A percentile compares a stretch with the other conserved stretches of the same genome.
phyloP scores from a whole-genome alignment of 2,797 vertebrate genomes.

The Esox masquinongy region DNA sequence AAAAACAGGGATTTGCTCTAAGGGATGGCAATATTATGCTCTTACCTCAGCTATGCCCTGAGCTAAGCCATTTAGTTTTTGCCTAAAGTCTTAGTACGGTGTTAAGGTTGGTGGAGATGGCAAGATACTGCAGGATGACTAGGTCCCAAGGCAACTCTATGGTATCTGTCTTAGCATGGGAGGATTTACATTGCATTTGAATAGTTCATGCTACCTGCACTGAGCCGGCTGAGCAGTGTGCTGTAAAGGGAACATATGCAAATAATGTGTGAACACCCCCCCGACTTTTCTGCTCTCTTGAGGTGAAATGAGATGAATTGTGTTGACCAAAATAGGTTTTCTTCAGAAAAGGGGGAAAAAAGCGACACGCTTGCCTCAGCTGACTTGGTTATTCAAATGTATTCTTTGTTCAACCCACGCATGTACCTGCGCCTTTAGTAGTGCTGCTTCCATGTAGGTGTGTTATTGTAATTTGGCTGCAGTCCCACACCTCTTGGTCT shows the following conservation, averaged over 20 bases:
- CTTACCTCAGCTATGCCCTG: background rate
- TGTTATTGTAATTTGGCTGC: constrained; percentile 4
- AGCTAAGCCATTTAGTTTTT: background rate
- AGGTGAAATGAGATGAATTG: constrained; percentile 7
- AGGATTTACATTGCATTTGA: constrained; percentile 57
- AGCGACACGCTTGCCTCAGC: constrained; percentile 1
- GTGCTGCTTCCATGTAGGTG: constrained; percentile 20
- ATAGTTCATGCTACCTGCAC: constrained; percentile 43
- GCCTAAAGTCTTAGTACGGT: background rate
- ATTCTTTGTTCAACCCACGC: constrained; percentile 13
- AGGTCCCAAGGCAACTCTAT: constrained; percentile 16
- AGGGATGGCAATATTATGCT: background rate
- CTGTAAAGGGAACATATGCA: constrained; percentile 40
- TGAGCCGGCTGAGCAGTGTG: constrained; percentile 32
- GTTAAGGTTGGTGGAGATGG: background rate
- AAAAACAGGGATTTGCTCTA: background rate
- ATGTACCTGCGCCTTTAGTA: constrained; percentile 3
- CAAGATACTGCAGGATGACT: constrained; percentile 23
- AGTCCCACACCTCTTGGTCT: background rate
- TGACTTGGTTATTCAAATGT: background rate
- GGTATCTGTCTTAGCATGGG: constrained; percentile 34
- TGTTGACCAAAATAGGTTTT: constrained; percentile 10
- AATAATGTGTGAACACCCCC: constrained; percentile 10
- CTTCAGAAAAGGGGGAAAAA: constrained; percentile 19
- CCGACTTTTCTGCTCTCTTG: constrained; percentile 11